Evolutionary conservation across 2,797 vertebrate genomes (phyloP).

Genomic region (Muscicapa striata): DNA sequence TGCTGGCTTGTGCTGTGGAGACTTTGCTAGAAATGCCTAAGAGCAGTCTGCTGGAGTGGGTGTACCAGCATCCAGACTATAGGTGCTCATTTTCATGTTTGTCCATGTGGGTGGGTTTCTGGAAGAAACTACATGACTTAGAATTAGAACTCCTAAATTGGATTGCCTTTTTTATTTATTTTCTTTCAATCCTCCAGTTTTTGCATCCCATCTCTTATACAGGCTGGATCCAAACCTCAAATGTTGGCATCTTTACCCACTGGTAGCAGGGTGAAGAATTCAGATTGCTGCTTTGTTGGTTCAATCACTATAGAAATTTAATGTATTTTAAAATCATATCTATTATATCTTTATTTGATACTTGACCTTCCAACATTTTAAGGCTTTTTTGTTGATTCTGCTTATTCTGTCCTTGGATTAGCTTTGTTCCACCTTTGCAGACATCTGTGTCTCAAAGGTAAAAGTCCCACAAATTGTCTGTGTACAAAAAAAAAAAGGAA

Average conservation of each 20-base stretch:
- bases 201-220: background rate
- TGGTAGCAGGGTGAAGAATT: background rate
- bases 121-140: background rate
- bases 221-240: background rate
- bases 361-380: background rate
- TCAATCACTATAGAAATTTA: background rate
- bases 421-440: background rate
- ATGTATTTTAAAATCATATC: background rate
- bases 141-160: background rate
- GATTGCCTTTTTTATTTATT: background rate
- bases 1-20: background rate
- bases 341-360: background rate
- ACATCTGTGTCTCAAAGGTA: background rate
- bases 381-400: background rate
- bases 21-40: conserved; percentile 24
- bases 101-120: background rate
- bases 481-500: background rate
- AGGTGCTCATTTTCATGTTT: conserved; percentile 18
- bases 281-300: background rate
- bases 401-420: background rate
- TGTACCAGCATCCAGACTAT: background rate
- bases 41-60: conserved; percentile 21
- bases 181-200: background rate
- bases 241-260: background rate
- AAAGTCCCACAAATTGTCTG: background rate